A percentile compares a stretch with the other conserved stretches of the same genome.
phyloP scores from a whole-genome alignment of 2,888 invertebrate genomes.

The Tipula vernalis region DNA sequence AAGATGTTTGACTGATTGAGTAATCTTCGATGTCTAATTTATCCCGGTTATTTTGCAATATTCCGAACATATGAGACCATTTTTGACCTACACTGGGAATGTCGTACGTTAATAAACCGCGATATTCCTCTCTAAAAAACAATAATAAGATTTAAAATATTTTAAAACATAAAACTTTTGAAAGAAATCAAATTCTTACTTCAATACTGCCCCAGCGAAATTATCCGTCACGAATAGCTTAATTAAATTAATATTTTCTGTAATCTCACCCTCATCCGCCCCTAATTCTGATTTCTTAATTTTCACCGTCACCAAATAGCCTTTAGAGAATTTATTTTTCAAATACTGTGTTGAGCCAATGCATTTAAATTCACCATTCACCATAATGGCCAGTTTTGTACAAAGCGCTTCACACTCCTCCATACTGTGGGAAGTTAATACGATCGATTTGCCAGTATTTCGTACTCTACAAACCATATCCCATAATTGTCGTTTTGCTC shows the following conservation, averaged over 20 bases:
- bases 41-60: conserved; percentile 49
- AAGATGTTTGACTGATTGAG: conserved; percentile 63
- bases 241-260: conserved; percentile 16
- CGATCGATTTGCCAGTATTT: conserved; percentile 58
- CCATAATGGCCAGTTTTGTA: conserved; percentile 58
- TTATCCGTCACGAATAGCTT: conserved; percentile 25
- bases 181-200: conserved; percentile 21
- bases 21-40: conserved; percentile 58
- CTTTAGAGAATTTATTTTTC: conserved; percentile 52
- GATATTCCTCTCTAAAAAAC: conserved; percentile 49
- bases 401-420: conserved; percentile 77
- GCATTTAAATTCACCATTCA: conserved; percentile 36
- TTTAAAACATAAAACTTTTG: neutral
- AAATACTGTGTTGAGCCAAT: conserved; percentile 63
- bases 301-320: neutral
- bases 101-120: conserved; percentile 58
- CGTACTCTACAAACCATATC: conserved; percentile 54
- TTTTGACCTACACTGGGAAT: conserved; percentile 41
- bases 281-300: neutral
- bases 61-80: conserved; percentile 58
- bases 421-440: conserved; percentile 79
- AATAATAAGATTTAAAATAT: conserved; percentile 12
- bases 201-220: conserved; percentile 25
- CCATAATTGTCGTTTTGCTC: conserved; percentile 61
- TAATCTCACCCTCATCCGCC: neutral